Evolutionary conservation across 2,888 invertebrate species (phyloP), one percentile per base, ranked within the genome.

Genomic region (Pheosia gnoma): DNA sequence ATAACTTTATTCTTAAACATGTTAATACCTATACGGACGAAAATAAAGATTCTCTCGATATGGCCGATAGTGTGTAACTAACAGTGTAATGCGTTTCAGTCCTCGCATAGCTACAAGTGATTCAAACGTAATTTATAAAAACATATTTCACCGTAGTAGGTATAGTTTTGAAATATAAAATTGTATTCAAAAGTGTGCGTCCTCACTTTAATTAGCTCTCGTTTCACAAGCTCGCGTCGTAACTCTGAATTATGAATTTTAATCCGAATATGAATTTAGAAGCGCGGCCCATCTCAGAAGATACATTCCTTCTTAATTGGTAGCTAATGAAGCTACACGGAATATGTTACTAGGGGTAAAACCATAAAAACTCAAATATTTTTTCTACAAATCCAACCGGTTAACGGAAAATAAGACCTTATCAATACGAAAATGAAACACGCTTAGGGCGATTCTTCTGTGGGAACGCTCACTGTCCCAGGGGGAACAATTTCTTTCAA

Each of bases 401-500:
- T 60, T 70, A 71, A 63, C 63, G 61, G 59, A 77, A 72, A 67
- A 60, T 39, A 67, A 25, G 59, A 41, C 71, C 55, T 65, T 70
- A 66, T 67, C 61, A 60, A 41, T 59, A 63, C 60, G 49, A 65
- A 63, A 57, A 25, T 60, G 37, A 57, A 57, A 52, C 43, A 60
- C 55, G 52, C 37, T 73, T 72, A 67, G 67, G 72, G 59, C 63
- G 65, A 70, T 60, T 66, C 71, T 77, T 43, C 67, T 61, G 57
- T 65, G 65, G 58, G 8, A n/a, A 38, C 10, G 5, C 45, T 25
- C 47, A 58, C 65, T 65, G 66, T 78, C 81, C 78, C 73, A 67
- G 60, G 79, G 83, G 80, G 71, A 81, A 79, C 80, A 81, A 80
- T 86, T 83, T 83, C 84, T 82, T 86, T 85, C 83, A 87, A 87